Evolutionary conservation across 2,113 vertebrate species (phyloP).

Genomic region (Nothobranchius furzeri): DNA sequence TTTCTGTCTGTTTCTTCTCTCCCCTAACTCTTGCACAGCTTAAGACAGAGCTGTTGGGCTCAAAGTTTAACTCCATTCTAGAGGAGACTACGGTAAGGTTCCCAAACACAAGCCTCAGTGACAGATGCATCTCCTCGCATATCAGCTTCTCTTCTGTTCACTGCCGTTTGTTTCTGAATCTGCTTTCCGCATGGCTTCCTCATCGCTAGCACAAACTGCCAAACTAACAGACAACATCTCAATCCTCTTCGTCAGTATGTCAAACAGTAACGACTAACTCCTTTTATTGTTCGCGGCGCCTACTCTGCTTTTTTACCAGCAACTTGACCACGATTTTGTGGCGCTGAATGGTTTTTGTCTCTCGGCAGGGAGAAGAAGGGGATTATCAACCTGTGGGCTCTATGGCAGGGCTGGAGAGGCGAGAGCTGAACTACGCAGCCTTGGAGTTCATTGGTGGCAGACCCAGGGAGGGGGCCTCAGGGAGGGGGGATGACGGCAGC

Average conservation of each 20-base stretch:
- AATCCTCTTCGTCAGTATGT: conserved; percentile 49
- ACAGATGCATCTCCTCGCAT: conserved; percentile 58
- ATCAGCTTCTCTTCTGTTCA: conserved; percentile 58
- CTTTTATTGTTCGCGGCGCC: conserved; percentile 25
- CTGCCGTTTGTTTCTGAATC: conserved; percentile 35
- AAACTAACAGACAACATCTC: conserved; percentile 65
- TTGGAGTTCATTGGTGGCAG: conserved; percentile 76
- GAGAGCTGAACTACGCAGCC: conserved; percentile 81
- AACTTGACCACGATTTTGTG: conserved; percentile 13
- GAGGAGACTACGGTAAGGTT: conserved; percentile 86
- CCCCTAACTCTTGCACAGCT: conserved; percentile 83
- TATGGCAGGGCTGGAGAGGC: conserved; percentile 77
- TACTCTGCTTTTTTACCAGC: conserved; percentile 15
- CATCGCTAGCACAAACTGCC: conserved; percentile 57
- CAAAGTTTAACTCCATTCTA: conserved; percentile 89
- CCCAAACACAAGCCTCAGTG: conserved; percentile 62
- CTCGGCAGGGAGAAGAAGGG: conserved; percentile 80
- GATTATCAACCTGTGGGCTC: conserved; percentile 81
- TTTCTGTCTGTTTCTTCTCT: conserved; percentile 81
- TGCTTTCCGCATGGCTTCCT: conserved; percentile 62
- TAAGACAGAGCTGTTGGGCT: conserved; percentile 87
- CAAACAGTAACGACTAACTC: conserved; percentile 61
- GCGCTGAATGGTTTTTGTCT: conserved; percentile 42
- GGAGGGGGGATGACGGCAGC: conserved; percentile 79
- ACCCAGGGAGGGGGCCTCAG: conserved; percentile 73